Base-by-base conservation (phyloP, 2,113 vertebrate species). In the Apteryx owenii region DNA sequence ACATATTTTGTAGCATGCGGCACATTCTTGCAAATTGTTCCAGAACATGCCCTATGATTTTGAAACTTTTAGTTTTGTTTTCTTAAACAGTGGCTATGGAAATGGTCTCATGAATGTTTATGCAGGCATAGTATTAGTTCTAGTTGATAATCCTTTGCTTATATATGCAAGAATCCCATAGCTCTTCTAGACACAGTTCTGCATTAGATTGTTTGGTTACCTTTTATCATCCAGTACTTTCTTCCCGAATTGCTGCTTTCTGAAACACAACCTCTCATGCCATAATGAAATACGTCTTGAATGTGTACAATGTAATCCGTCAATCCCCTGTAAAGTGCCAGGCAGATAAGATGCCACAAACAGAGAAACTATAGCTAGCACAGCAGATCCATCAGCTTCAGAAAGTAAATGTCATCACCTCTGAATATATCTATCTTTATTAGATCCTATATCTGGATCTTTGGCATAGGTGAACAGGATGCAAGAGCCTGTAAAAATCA, bases 391-490 rank as follows among this genome's bases (percentile, higher is more conserved):
- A 58, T 54, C 87, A 71, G 12, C 72, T 81, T 71, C 56, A 76
- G 19, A 22, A 44, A 48, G 46, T 61, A 93, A 96, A 72, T 46
- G 56, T 11, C 36, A 93, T 46, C 66, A 90, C 60, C 62, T 48
- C n/a, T 3, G 46, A 82, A 94, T 42, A 85, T 73, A 29, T 36
- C 75, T 70, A 5, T 79, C 70, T 54, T 79, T 72, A 46, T 65
- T 65, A 86, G 6, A 83, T 76, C 64, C 94, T 95, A 62, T 51
- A 81, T 81, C 78, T 92, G 78, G 36, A 95, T 90, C 44, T 97
- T 82, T 85, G 16, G 76, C 38, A 31, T 81, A 91, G 92, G 71
- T 62, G 68, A 95, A 77, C 33, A 83, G 4, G n/a, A 97, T 38
- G 82, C 77, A 56, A 28, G 20, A 71, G n/a, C 62, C 81, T 80